phyloP scores from a whole-genome alignment of 2,113 vertebrate genomes.

The Microtus pennsylvanicus region DNA sequence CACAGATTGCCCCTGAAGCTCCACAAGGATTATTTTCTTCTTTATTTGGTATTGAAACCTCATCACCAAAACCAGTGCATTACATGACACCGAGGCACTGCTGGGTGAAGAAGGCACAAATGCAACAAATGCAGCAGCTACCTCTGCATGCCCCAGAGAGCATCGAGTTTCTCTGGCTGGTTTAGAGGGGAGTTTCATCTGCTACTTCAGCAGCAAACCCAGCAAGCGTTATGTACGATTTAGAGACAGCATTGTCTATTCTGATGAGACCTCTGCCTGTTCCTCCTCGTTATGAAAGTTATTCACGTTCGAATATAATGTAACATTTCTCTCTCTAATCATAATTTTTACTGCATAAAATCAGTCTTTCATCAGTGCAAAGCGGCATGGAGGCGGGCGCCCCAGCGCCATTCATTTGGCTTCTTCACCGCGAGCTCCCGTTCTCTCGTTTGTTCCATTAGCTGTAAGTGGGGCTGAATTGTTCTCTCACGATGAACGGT shows the following conservation, averaged over 20 bases:
- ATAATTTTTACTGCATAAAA: slow-evolving; percentile 36
- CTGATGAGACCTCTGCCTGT: neutral
- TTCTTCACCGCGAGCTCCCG: neutral
- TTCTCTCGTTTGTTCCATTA: slow-evolving; percentile 58
- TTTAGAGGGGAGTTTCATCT: neutral
- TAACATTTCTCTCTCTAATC: slow-evolving; percentile 28
- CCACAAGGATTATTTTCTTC: neutral
- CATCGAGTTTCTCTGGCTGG: neutral
- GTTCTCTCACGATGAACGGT: slow-evolving; percentile 58
- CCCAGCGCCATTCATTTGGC: neutral
- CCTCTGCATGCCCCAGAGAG: neutral
- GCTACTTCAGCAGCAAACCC: neutral
- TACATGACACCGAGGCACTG: neutral
- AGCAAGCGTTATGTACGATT: too few species aligned
- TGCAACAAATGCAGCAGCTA: neutral
- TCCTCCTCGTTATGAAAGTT: neutral
- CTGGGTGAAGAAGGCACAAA: neutral
- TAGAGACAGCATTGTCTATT: neutral
- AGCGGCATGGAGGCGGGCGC: neutral
- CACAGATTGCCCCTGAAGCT: neutral
- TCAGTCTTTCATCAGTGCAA: slow-evolving; percentile 38
- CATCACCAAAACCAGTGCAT: neutral
- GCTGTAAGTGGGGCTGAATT: neutral
- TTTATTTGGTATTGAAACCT: neutral
- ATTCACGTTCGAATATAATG: neutral